These are phyloP conservation scores for Acronicta aceris DNA, from an alignment of 2,888 invertebrate species.

Conservation along the genomic window DNA sequence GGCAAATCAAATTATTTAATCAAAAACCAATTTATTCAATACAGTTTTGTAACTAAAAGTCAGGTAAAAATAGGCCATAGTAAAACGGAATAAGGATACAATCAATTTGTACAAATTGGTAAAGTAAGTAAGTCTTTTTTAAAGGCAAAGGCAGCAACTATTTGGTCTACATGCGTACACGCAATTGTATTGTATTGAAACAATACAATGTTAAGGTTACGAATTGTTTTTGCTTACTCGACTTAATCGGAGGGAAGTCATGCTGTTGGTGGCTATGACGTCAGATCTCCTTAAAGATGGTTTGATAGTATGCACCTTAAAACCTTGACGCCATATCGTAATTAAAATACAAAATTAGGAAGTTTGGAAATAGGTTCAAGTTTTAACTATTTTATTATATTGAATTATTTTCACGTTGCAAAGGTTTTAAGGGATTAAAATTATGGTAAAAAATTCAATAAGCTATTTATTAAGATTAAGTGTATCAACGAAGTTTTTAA, in stretches of 20 bases:
- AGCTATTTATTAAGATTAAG: too few relatives aligned
- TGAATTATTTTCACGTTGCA: too few relatives aligned
- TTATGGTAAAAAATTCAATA: too few relatives aligned
- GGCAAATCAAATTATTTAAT: slow-evolving; percentile 53
- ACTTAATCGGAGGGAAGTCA: slow-evolving; percentile 51
- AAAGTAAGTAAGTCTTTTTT: slow-evolving; percentile 37
- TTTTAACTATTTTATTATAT: too few relatives aligned
- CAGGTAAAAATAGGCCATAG: slow-evolving; percentile 17
- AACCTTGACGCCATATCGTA: slow-evolving; percentile 29
- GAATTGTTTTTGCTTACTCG: slow-evolving; percentile 58
- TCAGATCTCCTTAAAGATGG: slow-evolving; percentile 39
- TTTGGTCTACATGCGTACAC: slow-evolving; percentile 49
- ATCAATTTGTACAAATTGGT: background rate
- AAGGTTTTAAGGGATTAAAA: too few relatives aligned
- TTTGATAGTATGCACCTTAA: slow-evolving; percentile 28
- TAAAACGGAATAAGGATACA: background rate
- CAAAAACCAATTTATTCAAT: slow-evolving; percentile 12
- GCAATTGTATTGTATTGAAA: slow-evolving; percentile 66
- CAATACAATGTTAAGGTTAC: slow-evolving; percentile 72
- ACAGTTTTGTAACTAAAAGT: background rate
- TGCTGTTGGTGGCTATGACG: slow-evolving; percentile 41
- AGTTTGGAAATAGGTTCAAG: too few relatives aligned
- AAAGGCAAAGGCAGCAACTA: slow-evolving; percentile 28
- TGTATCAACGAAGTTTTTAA: too few relatives aligned
- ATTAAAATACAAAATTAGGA: background rate